A percentile compares a stretch with the other conserved stretches of the same genome.
Evolutionary conservation across 1,140 invertebrate species (phyloP).

Genomic region (Spodoptera litura): DNA sequence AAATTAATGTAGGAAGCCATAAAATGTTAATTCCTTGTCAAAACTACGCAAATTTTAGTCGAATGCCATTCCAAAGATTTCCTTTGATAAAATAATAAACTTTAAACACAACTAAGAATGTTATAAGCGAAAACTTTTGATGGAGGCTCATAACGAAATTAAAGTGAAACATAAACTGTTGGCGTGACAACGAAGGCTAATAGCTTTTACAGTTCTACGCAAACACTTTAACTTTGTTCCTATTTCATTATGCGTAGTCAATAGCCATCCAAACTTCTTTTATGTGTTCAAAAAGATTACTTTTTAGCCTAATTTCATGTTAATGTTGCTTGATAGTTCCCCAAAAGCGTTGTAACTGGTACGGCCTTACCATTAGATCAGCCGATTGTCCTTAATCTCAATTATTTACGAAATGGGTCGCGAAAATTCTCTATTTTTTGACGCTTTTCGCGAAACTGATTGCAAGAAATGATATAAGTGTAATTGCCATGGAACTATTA

Average conservation of each 20-base stretch:
- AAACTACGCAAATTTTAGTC: too few species aligned
- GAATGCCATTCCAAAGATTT: too few species aligned
- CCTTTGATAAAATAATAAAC: background rate
- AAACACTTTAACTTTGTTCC: constrained; percentile 40
- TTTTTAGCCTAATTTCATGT: constrained; percentile 38
- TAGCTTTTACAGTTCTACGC: constrained; percentile 39
- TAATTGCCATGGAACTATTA: too few species aligned
- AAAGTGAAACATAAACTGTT: constrained; percentile 35
- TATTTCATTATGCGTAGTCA: constrained; percentile 29
- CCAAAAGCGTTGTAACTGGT: constrained; percentile 35
- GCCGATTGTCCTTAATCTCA: background rate
- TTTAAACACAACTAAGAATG: background rate
- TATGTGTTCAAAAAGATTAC: constrained; percentile 25
- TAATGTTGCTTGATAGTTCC: constrained; percentile 35
- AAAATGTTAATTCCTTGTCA: too few species aligned
- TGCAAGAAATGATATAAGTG: background rate
- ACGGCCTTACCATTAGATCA: constrained; percentile 21
- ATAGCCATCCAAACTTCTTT: constrained; percentile 45
- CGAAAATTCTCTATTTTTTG: background rate
- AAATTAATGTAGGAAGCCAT: too few species aligned
- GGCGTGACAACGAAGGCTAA: constrained; percentile 47
- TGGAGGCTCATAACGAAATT: background rate
- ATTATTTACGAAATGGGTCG: constrained; percentile 26
- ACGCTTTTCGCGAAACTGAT: background rate
- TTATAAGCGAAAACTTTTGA: background rate